These are phyloP conservation scores for Sorex araneus DNA, from an alignment of 2,113 vertebrate species.

Conservation along the genomic window DNA sequence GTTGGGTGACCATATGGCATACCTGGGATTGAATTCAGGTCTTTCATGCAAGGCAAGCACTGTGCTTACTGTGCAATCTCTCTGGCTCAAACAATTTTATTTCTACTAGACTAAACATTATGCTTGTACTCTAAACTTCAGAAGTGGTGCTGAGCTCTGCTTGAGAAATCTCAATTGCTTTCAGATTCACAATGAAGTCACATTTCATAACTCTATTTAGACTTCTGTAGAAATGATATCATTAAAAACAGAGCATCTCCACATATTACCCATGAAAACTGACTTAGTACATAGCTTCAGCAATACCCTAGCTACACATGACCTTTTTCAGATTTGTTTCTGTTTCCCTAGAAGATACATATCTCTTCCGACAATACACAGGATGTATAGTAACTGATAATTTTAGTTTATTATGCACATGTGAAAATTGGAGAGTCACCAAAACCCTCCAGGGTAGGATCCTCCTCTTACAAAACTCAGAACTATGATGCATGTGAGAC, in stretches of 20 bases:
- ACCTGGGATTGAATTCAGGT: no score
- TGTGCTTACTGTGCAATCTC: no score
- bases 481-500: slow-evolving; percentile 74
- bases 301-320: slow-evolving; percentile 14
- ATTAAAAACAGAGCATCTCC: neutral
- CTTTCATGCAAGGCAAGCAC: no score
- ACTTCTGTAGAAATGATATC: slow-evolving; percentile 33
- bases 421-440: slow-evolving; percentile 80
- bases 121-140: neutral
- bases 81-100: neutral
- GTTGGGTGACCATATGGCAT: no score
- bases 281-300: slow-evolving; percentile 37
- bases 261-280: slow-evolving; percentile 27
- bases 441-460: slow-evolving; percentile 74
- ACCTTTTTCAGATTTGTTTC: slow-evolving; percentile 64
- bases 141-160: neutral
- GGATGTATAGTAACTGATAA: slow-evolving; percentile 75
- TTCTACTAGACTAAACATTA: slow-evolving; percentile 8
- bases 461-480: slow-evolving; percentile 81
- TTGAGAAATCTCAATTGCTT: slow-evolving; percentile 31
- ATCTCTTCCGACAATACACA: slow-evolving; percentile 58
- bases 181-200: slow-evolving; percentile 23
- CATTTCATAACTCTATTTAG: slow-evolving; percentile 29
- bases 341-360: slow-evolving; percentile 64
- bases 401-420: slow-evolving; percentile 78